Conservation (phyloP, 1,140 invertebrate species). For the Papilio machaon region DNA sequence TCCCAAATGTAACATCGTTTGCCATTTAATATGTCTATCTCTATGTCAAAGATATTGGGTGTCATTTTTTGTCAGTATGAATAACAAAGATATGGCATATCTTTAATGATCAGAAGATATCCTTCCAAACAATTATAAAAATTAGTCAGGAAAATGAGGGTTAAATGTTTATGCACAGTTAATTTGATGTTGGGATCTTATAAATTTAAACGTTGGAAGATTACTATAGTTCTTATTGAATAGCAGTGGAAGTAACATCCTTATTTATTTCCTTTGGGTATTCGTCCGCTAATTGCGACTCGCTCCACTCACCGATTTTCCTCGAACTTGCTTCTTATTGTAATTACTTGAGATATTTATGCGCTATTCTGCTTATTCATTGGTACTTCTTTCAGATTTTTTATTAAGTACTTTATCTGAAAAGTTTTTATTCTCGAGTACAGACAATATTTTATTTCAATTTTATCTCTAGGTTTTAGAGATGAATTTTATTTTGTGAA, state of each 20-base stretch:
- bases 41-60: neutral
- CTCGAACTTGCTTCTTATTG: conserved; percentile 75
- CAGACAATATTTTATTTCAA: neutral
- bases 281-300: conserved; percentile 75
- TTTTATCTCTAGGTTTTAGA: too few relatives aligned
- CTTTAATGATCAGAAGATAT: too few relatives aligned
- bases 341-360: conserved; percentile 77
- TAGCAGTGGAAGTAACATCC: conserved; percentile 71
- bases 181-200: neutral
- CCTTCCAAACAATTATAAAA: too few relatives aligned
- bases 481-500: too few relatives aligned
- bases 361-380: conserved; percentile 63
- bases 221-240: conserved; percentile 43
- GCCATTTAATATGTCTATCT: neutral
- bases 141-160: too few relatives aligned
- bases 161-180: neutral
- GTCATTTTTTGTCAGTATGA: too few relatives aligned
- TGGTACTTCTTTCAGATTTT: conserved; percentile 47
- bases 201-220: neutral
- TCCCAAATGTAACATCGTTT: conserved; percentile 4
- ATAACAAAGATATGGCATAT: too few relatives aligned
- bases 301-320: conserved; percentile 76
- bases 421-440: neutral
- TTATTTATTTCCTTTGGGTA: conserved; percentile 80
- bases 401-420: conserved; percentile 41